These are phyloP conservation scores for Cybosia mesomella DNA, from an alignment of 2,888 invertebrate genomes.

Conservation along the genomic window DNA sequence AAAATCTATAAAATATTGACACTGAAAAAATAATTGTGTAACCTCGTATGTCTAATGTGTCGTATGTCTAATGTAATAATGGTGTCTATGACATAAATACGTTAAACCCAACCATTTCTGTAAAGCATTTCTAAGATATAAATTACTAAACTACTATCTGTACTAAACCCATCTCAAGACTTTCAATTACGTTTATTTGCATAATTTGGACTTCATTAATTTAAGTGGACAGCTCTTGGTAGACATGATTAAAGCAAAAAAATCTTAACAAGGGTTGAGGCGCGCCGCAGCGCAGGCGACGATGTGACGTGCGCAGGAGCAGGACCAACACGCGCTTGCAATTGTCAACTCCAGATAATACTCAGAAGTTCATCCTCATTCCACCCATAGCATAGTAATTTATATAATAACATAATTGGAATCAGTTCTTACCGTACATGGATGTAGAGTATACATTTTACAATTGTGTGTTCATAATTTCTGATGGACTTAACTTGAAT, in stretches of 20 bases:
- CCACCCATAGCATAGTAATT: constrained; percentile 36
- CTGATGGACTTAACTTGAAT: background rate
- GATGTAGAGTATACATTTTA: background rate
- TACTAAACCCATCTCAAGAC: constrained; percentile 19
- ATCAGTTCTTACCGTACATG: constrained; percentile 36
- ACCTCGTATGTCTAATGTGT: no score
- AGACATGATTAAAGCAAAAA: constrained; percentile 45
- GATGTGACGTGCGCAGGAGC: constrained; percentile 28
- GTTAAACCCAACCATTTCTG: background rate
- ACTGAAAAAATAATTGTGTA: no score
- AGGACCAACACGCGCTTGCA: constrained; percentile 33
- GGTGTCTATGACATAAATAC: no score
- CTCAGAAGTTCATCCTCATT: constrained; percentile 15
- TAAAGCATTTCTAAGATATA: background rate
- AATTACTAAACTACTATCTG: constrained; percentile 23
- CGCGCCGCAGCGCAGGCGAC: constrained; percentile 38
- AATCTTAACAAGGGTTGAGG: constrained; percentile 34
- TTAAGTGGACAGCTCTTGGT: constrained; percentile 11
- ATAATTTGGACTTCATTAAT: constrained; percentile 39
- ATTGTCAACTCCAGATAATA: constrained; percentile 14
- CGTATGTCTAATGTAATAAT: no score
- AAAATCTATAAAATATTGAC: no score
- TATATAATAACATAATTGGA: constrained; percentile 63
- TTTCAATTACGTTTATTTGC: constrained; percentile 30
- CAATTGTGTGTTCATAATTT: constrained; percentile 6